Base-by-base conservation (phyloP, 2,888 invertebrate species). In the Agrotis segetum region DNA sequence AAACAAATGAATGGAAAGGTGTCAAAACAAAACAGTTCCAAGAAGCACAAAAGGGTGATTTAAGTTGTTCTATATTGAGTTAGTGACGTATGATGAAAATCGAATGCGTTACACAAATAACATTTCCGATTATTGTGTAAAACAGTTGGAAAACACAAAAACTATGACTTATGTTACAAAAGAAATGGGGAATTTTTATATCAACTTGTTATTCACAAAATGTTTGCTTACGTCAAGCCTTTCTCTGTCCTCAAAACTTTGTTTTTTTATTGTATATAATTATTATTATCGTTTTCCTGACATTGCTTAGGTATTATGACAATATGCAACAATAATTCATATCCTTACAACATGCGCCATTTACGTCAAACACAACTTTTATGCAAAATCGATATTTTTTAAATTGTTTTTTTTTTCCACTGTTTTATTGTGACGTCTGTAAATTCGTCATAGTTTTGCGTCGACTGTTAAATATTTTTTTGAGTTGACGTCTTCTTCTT, bases 161-260 rank as follows among this genome's bases (percentile, higher is more conserved):
- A 11, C 3, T 50, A 13, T 19, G 1, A 16, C 16, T 5, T 24
- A 14, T 9, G 13, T 59, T 14, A 7, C 3, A 29, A 71, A 58
- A 53, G 53, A 78, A 66, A 78, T 77, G 53, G 74, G 59, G 24
- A 58, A 24, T 55, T 70, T 55, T 17, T 3, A 24, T n/a, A 29
- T 9, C 11, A 0, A 40, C 14, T 59, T 53, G 13, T 55, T 55
- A 76, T 50, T 60, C 49, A 53, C 2, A 13, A 5, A 5, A 50
- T 11, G 11, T 59, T 53, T 17, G 16, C 47, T 46, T 56, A 34
- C 63, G 59, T 64, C 78, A 59, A 9, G 13, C 40, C 16, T 63
- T 77, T 49, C 59, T 64, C 59, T 19, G 70, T 11, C 24, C 49
- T 59, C 58, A 49, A 63, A 63, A 71, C 14, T 21, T 11, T 53